Base-by-base conservation (phyloP, 1,140 invertebrate genomes). In the Solenopsis invicta region DNA sequence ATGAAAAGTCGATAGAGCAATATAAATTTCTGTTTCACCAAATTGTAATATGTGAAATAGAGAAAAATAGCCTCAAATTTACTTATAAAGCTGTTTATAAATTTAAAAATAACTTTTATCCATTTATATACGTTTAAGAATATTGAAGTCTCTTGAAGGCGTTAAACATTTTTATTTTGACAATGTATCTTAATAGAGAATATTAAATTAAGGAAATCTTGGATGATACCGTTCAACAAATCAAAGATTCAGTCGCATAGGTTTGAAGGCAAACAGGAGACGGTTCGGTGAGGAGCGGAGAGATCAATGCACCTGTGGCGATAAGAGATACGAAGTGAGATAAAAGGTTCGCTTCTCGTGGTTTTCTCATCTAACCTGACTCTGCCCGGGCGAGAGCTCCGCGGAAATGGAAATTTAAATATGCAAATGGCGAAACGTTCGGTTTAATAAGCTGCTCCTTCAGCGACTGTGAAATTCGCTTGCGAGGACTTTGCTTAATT, bases 401-500 rank as follows among this genome's bases (percentile, higher is more conserved):
- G 61, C 67, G 71, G 69, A 85, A 81, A 80, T 89, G 85, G 62
- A 90, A 92, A 91, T 91, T 92, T 88, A 91, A 91, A 89, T 91
- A 90, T 89, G 89, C 85, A 89, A 91, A 92, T 91, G 82, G 66
- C 37, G 59, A 82, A 85, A 88, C 88, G 88, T 84, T 87, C 86
- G 85, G 90, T 89, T 92, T 92, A 92, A 92, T 92, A 91, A 92
- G 90, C 52, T 86, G 85, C 87, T 88, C 74, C 75, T 90, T 87
- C 86, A 87, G 67, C 69, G 87, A 82, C 82, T 85, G 61, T 41
- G 50, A 78, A 85, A 85, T 85, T 85, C 61, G 48, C 61, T 85
- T 78, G 62, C 50, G 12, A 75, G 59, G 74, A 45, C 56, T 85
- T 85, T 78, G 59, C 74, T 78, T 78, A 85, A 85, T 85, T 85